These are phyloP conservation scores for Prinia subflava DNA, from an alignment of 2,113 vertebrate genomes.

Conservation along the genomic window DNA sequence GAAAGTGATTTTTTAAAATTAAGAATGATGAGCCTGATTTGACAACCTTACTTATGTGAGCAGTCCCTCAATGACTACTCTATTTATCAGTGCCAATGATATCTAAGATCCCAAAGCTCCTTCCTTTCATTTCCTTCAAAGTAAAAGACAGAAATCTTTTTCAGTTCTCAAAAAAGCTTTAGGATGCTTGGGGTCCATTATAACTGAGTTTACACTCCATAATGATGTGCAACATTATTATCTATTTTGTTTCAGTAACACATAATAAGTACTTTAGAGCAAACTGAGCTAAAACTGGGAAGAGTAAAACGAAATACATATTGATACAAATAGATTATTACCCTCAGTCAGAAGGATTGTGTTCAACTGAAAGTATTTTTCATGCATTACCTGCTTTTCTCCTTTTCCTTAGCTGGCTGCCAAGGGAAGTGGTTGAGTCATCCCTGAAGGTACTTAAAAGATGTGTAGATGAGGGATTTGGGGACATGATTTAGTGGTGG, in stretches of 20 bases:
- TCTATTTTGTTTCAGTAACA: background rate
- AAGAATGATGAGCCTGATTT: background rate
- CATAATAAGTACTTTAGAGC: background rate
- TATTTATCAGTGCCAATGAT: background rate
- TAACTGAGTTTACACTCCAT: background rate
- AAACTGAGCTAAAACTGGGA: background rate
- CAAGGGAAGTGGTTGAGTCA: background rate
- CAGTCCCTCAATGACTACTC: background rate
- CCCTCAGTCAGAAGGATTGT: background rate
- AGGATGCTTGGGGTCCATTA: background rate
- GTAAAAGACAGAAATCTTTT: background rate
- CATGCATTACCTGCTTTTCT: background rate
- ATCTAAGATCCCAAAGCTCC: background rate
- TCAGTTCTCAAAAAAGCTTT: background rate
- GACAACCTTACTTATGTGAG: background rate
- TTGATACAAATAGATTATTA: background rate
- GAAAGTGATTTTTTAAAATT: background rate
- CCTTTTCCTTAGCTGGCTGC: background rate
- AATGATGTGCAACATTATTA: background rate
- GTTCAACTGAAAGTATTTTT: background rate
- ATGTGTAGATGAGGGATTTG: background rate
- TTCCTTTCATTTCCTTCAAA: slow-evolving; percentile 4
- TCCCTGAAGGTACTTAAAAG: background rate
- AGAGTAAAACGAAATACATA: background rate
- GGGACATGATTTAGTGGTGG: background rate